Conservation (phyloP, 2,797 vertebrate species). For the Acanthurus lineatus region DNA sequence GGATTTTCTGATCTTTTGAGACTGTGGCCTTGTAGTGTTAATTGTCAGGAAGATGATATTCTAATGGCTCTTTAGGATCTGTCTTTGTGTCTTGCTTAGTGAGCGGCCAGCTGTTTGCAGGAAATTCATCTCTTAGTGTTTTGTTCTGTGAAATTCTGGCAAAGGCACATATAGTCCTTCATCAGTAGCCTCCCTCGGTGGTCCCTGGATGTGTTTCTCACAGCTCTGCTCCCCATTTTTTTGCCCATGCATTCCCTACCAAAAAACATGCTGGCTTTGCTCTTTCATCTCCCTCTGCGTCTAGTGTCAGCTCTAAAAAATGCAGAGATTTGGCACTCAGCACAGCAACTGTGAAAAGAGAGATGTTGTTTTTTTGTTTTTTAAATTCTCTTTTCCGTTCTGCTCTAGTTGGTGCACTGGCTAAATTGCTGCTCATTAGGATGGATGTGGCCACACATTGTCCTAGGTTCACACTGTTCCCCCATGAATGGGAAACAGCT, state of each 20-base stretch:
- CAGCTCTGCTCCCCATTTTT: not conserved
- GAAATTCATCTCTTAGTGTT: not conserved
- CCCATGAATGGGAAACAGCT: slow-evolving; percentile 41
- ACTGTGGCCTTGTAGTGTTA: slow-evolving; percentile 27
- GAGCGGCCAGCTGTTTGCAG: slow-evolving; percentile 28
- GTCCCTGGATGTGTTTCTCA: slow-evolving; percentile 9
- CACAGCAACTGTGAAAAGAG: slow-evolving; percentile 4
- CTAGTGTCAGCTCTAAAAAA: slow-evolving; percentile 11
- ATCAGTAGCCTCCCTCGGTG: slow-evolving; percentile 1
- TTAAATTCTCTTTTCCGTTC: slow-evolving; percentile 33
- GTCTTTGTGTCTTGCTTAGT: slow-evolving; percentile 19
- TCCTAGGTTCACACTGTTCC: slow-evolving; percentile 47
- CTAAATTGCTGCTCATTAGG: slow-evolving; percentile 66
- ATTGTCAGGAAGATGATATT: slow-evolving; percentile 25
- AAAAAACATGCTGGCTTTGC: slow-evolving; percentile 19
- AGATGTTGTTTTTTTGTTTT: not conserved
- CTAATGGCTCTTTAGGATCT: slow-evolving; percentile 13
- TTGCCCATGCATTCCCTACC: not conserved
- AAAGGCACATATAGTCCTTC: slow-evolving; percentile 21
- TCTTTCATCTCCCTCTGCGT: slow-evolving; percentile 27
- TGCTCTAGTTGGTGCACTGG: slow-evolving; percentile 39
- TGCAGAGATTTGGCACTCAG: slow-evolving; percentile 23
- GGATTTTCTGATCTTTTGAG: not conserved
- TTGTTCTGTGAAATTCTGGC: slow-evolving; percentile 1
- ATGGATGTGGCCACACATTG: slow-evolving; percentile 31